Percentiles rank a stretch among this genome's conserved stretches.
Conservation (phyloP, 2,113 vertebrate genomes). For the Bagarius yarrelli region DNA sequence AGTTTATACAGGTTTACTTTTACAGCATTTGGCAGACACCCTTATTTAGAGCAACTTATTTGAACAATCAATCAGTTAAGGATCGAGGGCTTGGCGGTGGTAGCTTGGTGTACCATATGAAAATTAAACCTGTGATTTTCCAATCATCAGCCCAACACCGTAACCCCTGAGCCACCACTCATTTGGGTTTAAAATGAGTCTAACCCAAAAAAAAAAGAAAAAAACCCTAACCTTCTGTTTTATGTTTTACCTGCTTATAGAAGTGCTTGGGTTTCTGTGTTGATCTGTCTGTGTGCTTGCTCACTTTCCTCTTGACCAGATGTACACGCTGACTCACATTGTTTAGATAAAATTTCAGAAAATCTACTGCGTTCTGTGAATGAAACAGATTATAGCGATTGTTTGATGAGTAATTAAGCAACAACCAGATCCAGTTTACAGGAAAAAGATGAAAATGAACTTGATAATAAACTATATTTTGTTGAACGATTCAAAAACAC, state of each 20-base stretch:
- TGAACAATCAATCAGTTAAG: too few relatives aligned
- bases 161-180: too few relatives aligned
- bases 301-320: constrained; percentile 10
- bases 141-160: too few relatives aligned
- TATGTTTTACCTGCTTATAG: constrained; percentile 33
- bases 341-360: constrained; percentile 12
- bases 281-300: not conserved
- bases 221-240: not conserved
- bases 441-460: not conserved
- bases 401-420: not conserved
- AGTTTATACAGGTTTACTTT: too few relatives aligned
- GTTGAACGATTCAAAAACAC: not conserved
- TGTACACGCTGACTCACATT: constrained; percentile 21
- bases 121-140: too few relatives aligned
- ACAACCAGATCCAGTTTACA: not conserved
- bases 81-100: too few relatives aligned
- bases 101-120: too few relatives aligned
- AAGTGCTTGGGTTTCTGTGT: constrained; percentile 9
- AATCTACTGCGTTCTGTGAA: not conserved
- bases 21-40: too few relatives aligned
- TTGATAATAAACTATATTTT: not conserved
- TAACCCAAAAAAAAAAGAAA: too few relatives aligned
- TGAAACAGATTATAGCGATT: not conserved
- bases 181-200: not conserved
- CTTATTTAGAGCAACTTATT: too few relatives aligned